These are phyloP conservation scores for Manis crassicaudata DNA, from an alignment of 2,797 vertebrate genomes.

Conservation along the genomic window DNA sequence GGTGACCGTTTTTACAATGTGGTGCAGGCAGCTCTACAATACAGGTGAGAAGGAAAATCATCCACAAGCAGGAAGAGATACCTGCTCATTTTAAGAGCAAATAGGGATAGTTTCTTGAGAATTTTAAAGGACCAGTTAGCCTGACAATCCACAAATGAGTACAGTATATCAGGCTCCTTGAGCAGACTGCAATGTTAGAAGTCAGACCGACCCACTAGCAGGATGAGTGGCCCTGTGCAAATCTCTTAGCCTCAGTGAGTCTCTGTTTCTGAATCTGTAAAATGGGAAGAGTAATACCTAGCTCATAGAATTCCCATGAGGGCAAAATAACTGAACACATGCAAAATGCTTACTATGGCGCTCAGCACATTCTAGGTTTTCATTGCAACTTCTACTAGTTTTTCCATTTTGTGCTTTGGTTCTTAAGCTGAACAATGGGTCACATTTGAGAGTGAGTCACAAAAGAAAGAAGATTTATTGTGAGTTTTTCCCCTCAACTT, in stretches of 20 bases:
- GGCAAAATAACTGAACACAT: neutral
- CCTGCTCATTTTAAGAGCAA: neutral
- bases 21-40: neutral
- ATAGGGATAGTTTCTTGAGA: neutral
- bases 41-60: neutral
- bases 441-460: neutral
- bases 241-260: neutral
- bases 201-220: neutral
- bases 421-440: neutral
- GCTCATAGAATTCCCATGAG: neutral
- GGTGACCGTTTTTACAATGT: too few relatives aligned
- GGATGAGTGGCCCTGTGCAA: neutral
- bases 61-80: neutral
- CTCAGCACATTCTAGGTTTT: neutral
- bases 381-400: neutral
- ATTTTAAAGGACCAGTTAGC: neutral
- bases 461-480: neutral
- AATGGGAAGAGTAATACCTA: neutral
- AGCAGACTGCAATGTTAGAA: neutral
- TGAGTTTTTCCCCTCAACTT: neutral
- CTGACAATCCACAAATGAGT: accelerated
- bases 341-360: neutral
- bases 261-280: neutral
- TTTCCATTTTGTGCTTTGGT: neutral
- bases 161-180: neutral